Evolutionary conservation across 2,888 invertebrate species (phyloP), one percentile per base, ranked within the genome.

Genomic region (Ptychoptera contaminata): DNA sequence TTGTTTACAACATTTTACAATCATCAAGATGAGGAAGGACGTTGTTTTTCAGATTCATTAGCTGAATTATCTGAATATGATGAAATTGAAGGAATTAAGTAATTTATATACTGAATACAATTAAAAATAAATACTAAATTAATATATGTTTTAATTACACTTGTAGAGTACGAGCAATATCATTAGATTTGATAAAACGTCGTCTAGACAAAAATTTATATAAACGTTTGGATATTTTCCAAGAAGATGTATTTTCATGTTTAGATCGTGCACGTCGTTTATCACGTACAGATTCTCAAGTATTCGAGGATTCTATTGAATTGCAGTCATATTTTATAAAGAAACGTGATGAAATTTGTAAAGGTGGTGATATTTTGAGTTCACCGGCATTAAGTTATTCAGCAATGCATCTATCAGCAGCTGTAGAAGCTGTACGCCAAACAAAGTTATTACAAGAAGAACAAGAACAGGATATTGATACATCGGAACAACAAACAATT

Each of bases 1-100:
- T 72, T 98, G 35, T 96, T 97, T 61, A 92, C 92, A 11, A 81
- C 84, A 1, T 80, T 94, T 4, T 94, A 94, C 63, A 96, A 93
- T 61, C 91, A 94, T 62, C 91, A 93, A 67, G 96, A 97, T 60
- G 88, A 90, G 55, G 93, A 96, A 63, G 96, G 96, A 39, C 76
- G 96, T 46, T 96, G 94, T 59, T 94, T 85, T 64, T 90, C 92
- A 1, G 96, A 97, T 69, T 92, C 93, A 2, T 81, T 97, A 76
- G 83, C 87, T 0, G 97, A 97, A 59, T 64, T 94, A 16, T 84
- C 90, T 0, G 92, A 93, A 56, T 84, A 86, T 59, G 90, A 90
- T 59, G 83, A 82, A 36, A 54, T 76, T 16, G 77, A 79, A 53
- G 77, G 74, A 15, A 73, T 67, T 62, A 79, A 72, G 78, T 79